phyloP scores from a whole-genome alignment of 2,797 vertebrate genomes.

The Peromyscus attwateri region DNA sequence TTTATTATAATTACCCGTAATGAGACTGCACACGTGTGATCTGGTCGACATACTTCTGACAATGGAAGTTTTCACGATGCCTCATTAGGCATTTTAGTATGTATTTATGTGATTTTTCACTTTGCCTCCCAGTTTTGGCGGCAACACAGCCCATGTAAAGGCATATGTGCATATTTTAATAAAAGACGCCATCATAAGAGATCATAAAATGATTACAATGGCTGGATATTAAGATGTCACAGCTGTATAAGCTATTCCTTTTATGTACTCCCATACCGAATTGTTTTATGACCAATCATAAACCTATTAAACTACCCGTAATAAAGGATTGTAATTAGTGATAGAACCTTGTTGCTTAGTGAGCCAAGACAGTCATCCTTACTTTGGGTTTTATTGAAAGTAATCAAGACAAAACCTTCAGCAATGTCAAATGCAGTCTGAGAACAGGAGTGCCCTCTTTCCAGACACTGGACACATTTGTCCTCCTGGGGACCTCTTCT shows the following conservation, averaged over 20 bases:
- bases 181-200: constrained; percentile 86
- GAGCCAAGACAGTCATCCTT: constrained; percentile 94
- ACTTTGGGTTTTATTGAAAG: constrained; percentile 91
- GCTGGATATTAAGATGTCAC: constrained; percentile 94
- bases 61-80: constrained; percentile 89
- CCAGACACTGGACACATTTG: not conserved
- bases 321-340: constrained; percentile 98
- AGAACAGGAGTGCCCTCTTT: constrained; percentile 74
- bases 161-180: constrained; percentile 86
- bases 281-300: constrained; percentile 97
- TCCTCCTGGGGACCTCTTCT: not conserved
- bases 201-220: constrained; percentile 90
- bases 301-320: constrained; percentile 96
- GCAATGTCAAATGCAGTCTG: constrained; percentile 89
- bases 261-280: constrained; percentile 93
- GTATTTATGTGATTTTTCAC: constrained; percentile 89
- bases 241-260: constrained; percentile 92
- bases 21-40: constrained; percentile 91
- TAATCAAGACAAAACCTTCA: constrained; percentile 91
- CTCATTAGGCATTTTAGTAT: constrained; percentile 94
- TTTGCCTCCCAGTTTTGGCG: constrained; percentile 84
- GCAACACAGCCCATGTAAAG: constrained; percentile 83
- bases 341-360: constrained; percentile 96
- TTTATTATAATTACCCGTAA: constrained; percentile 95
- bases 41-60: constrained; percentile 91